phyloP scores from a whole-genome alignment of 92 coral and sea anemone species.

The Umimayanthus kanabou region DNA sequence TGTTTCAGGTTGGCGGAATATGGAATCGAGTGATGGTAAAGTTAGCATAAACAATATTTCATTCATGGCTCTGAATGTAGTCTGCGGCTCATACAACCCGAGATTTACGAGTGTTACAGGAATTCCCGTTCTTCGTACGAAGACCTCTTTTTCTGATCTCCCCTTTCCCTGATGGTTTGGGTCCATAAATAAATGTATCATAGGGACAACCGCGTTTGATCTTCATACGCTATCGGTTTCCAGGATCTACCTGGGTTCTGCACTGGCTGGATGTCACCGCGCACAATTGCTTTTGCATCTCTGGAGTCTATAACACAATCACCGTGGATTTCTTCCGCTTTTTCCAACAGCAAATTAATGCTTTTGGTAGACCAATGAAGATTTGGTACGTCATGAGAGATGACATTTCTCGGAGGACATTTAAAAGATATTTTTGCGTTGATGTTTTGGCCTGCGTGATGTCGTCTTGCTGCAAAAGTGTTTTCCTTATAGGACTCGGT shows the following conservation, averaged over 20 bases:
- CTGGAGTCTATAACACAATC: conserved; percentile 51
- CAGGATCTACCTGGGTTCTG: conserved; percentile 40
- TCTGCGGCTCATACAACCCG: no score
- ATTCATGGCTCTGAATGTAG: neutral
- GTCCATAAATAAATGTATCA: neutral
- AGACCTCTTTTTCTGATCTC: neutral
- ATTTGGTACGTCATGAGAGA: conserved; percentile 50
- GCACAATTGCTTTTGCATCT: conserved; percentile 54
- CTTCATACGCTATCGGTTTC: conserved; percentile 34
- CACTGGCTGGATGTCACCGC: conserved; percentile 63
- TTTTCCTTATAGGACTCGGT: conserved; percentile 28
- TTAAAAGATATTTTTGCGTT: conserved; percentile 56
- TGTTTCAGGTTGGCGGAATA: neutral
- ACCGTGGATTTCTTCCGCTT: neutral
- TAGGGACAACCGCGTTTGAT: conserved; percentile 33
- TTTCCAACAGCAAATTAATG: conserved; percentile 47
- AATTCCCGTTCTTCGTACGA: neutral
- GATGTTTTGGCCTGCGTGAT: conserved; percentile 50
- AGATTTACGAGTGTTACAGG: no score
- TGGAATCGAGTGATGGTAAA: neutral
- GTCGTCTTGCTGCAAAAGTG: neutral
- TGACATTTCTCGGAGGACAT: conserved; percentile 47
- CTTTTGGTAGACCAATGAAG: conserved; percentile 62
- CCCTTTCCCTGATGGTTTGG: neutral
- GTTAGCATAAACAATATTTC: neutral